Base-by-base conservation (phyloP, 2,888 invertebrate genomes). In the Pterostichus madidus region DNA sequence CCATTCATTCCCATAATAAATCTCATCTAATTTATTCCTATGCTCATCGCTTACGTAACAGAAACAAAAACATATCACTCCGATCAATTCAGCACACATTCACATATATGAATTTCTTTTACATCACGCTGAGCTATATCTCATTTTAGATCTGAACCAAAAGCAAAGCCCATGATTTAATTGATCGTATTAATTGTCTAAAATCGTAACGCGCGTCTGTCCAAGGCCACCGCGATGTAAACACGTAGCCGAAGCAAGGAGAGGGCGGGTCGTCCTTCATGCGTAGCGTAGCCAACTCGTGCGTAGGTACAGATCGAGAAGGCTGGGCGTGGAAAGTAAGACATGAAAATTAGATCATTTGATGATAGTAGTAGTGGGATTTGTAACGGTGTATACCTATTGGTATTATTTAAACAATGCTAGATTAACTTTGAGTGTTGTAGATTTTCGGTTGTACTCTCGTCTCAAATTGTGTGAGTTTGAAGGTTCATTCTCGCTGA, bases 181-280 rank as follows among this genome's bases (percentile, higher is more conserved):
- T 68, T 80, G 80, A 80, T 80, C 68, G n/a, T 46, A 46, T 80
- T 80, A 80, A 80, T 68, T 53, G 52, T 32, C 49, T 52, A 79
- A 80, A 77, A 77, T 64, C 56, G 68, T 68, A 80, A 15, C 59
- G 73, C 17, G 73, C 73, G 35, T 8, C 8, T 2, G 44, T 24
- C 46, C 73, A 73, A 73, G 73, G 73, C 73, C 73, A 73, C 7
- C 17, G 73, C 73, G 73, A 73, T 73, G 64, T 64, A 64, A 64
- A 64, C 64, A 64, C 64, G 64, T 64, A 35, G 11, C 13, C 7
- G 4, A 13, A 64, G 32, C 32, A 64, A 32, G 13, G 64, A 49
- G 49, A 49, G 49, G 49, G 13, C 11, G 56, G 64, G 32, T 64
- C 64, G 64, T 64, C 64, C 64, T 64, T 64, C 64, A 49, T 49